Evolutionary conservation across 2,888 invertebrate species (phyloP).

Genomic region (Heteropelma amictum): DNA sequence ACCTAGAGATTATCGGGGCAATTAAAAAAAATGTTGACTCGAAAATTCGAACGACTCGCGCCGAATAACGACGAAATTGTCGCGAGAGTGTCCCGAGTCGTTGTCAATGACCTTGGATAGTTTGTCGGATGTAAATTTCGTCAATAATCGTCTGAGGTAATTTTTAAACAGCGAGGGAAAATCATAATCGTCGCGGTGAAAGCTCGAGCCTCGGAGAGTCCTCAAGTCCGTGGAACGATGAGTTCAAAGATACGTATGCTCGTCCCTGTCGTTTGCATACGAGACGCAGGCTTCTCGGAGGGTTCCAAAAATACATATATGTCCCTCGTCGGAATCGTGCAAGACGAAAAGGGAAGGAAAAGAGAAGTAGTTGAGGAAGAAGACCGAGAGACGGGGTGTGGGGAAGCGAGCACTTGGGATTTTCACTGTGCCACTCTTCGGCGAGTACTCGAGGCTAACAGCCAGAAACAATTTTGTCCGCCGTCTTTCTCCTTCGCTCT

Average conservation of each 20-base stretch:
- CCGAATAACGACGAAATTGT: too few species aligned
- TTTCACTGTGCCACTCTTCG: slow-evolving; percentile 66
- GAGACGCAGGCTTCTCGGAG: slow-evolving; percentile 12
- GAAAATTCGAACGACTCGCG: too few species aligned
- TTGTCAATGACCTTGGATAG: too few species aligned
- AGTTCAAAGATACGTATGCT: background rate
- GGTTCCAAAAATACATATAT: slow-evolving; percentile 60
- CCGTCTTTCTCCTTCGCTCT: background rate
- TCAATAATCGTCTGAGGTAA: too few species aligned
- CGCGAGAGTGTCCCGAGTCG: too few species aligned
- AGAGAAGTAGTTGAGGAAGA: slow-evolving; percentile 42
- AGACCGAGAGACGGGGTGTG: slow-evolving; percentile 6
- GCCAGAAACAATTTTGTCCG: slow-evolving; percentile 35
- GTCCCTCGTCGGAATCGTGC: slow-evolving; percentile 45
- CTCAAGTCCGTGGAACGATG: background rate
- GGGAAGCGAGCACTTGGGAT: slow-evolving; percentile 44
- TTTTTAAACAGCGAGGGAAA: too few species aligned
- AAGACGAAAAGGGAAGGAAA: slow-evolving; percentile 46
- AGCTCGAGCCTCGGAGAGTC: too few species aligned
- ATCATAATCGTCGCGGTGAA: too few species aligned
- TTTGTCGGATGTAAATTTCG: too few species aligned
- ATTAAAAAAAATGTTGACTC: too few species aligned
- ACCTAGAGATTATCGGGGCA: too few species aligned
- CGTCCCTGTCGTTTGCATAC: background rate
- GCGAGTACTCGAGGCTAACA: slow-evolving; percentile 67